Evolutionary conservation across 1,140 invertebrate genomes (phyloP).

Genomic region (Drosophila setifemur): DNA sequence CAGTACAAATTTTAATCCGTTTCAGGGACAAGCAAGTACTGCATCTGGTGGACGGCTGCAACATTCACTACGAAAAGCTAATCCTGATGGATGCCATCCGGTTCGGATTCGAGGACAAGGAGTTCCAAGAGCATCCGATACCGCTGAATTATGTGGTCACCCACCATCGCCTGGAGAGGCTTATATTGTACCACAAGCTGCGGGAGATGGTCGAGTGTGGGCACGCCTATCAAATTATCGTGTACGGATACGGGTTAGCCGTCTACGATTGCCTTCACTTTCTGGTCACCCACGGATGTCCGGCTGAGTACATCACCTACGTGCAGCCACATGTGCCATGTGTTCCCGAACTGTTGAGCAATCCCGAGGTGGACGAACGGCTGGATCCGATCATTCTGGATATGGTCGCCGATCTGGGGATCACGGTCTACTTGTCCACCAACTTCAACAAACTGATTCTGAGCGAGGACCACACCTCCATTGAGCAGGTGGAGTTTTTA

Average conservation of each 20-base stretch:
- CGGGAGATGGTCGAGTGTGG: neutral
- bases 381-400: conserved; percentile 35
- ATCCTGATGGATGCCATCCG: conserved; percentile 30
- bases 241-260: conserved; percentile 40
- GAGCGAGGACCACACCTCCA: neutral
- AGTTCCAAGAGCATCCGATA: neutral
- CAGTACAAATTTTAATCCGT: neutral
- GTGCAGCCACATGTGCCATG: conserved; percentile 28
- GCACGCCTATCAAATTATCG: neutral
- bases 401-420: conserved; percentile 48
- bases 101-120: conserved; percentile 10
- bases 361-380: conserved; percentile 21
- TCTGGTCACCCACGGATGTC: conserved; percentile 35
- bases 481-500: conserved; percentile 26
- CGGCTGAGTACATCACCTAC: conserved; percentile 5
- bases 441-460: neutral
- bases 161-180: conserved; percentile 52
- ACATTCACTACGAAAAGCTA: conserved; percentile 49
- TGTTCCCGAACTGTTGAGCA: conserved; percentile 1
- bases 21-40: conserved; percentile 12
- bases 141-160: conserved; percentile 43
- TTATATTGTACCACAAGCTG: conserved; percentile 59
- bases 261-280: conserved; percentile 58
- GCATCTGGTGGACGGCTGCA: conserved; percentile 25
- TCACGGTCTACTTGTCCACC: conserved; percentile 6